A percentile compares a stretch with the other conserved stretches of the same genome.
These are phyloP conservation scores for Ammospiza caudacuta DNA, from an alignment of 2,113 vertebrate genomes.

Conservation along the genomic window DNA sequence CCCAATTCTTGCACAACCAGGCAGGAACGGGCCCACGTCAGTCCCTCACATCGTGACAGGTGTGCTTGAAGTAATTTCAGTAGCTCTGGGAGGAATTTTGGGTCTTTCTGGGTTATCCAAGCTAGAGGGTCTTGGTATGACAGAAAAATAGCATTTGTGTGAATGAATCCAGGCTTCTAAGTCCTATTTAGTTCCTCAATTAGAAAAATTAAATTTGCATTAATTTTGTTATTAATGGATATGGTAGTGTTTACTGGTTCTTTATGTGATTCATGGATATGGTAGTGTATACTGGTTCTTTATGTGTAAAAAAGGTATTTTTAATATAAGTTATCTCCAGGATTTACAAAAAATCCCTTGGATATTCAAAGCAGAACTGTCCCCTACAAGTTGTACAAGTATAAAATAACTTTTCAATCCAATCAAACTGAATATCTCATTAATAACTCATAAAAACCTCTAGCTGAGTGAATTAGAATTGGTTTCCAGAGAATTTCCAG, in stretches of 20 bases:
- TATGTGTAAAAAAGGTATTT: neutral
- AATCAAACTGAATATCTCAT: neutral
- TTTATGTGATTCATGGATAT: neutral
- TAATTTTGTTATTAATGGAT: neutral
- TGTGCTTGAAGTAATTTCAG: neutral
- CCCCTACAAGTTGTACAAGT: neutral
- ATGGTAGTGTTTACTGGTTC: neutral
- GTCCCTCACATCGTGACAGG: neutral
- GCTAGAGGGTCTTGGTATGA: neutral
- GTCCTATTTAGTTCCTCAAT: neutral
- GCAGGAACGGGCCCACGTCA: neutral
- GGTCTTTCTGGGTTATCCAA: neutral
- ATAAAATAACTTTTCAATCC: neutral
- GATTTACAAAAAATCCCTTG: neutral
- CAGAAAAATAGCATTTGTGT: neutral
- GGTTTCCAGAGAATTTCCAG: neutral
- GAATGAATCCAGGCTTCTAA: neutral
- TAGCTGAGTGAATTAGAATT: neutral
- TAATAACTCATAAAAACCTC: neutral
- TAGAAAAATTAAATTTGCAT: neutral
- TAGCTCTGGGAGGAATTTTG: neutral
- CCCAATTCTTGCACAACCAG: constrained; percentile 43
- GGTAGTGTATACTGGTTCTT: neutral
- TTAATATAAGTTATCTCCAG: neutral
- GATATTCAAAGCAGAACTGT: neutral